These are phyloP conservation scores for Spheniscus humboldti DNA, from an alignment of 2,797 vertebrate genomes.

Conservation along the genomic window DNA sequence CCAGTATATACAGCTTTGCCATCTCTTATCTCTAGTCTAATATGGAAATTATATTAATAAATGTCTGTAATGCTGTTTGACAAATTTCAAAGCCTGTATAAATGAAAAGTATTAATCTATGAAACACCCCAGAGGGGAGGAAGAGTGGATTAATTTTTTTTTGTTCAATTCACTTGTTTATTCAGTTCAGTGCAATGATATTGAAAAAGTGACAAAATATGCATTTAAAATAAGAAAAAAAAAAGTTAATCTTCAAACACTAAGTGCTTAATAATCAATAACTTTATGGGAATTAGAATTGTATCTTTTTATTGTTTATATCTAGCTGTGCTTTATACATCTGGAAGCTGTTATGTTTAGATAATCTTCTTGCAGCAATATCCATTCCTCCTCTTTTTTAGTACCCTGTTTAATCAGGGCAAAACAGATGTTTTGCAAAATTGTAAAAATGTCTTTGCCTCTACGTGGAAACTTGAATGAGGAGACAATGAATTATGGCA, in stretches of 20 bases:
- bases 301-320: neutral
- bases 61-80: neutral
- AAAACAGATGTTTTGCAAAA: neutral
- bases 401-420: neutral
- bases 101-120: neutral
- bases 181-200: neutral
- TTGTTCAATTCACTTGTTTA: neutral
- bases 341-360: neutral
- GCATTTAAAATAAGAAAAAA: neutral
- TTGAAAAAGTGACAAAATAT: neutral
- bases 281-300: neutral
- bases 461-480: neutral
- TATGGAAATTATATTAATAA: neutral
- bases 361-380: neutral
- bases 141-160: neutral
- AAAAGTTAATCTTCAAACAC: neutral
- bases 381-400: neutral
- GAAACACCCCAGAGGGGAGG: neutral
- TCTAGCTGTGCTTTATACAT: neutral
- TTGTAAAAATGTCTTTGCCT: neutral
- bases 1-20: neutral
- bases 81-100: neutral
- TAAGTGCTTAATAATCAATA: neutral
- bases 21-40: neutral
- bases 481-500: neutral